Percentiles rank a stretch among this genome's conserved stretches.
phyloP scores from a whole-genome alignment of 2,113 vertebrate genomes.

The Pyrgilauda ruficollis region DNA sequence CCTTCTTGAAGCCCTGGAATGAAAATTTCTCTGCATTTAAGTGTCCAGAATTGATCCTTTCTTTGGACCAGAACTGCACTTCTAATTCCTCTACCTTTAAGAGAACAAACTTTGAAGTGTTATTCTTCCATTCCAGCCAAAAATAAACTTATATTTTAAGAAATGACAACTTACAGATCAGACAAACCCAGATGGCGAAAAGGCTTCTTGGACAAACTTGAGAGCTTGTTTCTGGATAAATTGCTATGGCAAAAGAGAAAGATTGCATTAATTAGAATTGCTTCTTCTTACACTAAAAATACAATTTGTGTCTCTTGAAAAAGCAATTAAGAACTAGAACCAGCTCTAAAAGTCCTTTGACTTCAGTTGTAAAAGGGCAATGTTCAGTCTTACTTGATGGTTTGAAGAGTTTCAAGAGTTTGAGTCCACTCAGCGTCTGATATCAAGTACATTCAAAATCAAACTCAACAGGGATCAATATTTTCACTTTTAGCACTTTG shows the following conservation, averaged over 20 bases:
- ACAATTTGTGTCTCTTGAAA: background rate
- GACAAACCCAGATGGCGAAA: conserved; percentile 91
- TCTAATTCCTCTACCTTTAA: background rate
- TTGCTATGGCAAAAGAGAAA: conserved; percentile 81
- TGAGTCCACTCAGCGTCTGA: background rate
- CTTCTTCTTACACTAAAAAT: background rate
- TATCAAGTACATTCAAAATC: background rate
- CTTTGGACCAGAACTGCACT: background rate
- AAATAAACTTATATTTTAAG: conserved; percentile 25
- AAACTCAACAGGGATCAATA: conserved; percentile 2
- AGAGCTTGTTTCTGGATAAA: conserved; percentile 94
- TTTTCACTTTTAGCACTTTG: background rate
- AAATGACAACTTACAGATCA: conserved; percentile 87
- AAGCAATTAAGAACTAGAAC: background rate
- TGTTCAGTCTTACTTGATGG: background rate
- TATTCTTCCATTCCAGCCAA: background rate
- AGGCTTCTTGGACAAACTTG: conserved; percentile 89
- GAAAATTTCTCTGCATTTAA: background rate
- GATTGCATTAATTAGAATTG: conserved; percentile 38
- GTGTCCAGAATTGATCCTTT: background rate
- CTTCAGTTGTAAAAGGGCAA: background rate
- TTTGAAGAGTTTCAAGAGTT: background rate
- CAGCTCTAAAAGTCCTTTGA: background rate
- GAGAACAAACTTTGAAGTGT: background rate
- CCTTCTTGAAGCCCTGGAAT: background rate